phyloP scores from a whole-genome alignment of 2,113 vertebrate species.

The Stercorarius parasiticus region DNA sequence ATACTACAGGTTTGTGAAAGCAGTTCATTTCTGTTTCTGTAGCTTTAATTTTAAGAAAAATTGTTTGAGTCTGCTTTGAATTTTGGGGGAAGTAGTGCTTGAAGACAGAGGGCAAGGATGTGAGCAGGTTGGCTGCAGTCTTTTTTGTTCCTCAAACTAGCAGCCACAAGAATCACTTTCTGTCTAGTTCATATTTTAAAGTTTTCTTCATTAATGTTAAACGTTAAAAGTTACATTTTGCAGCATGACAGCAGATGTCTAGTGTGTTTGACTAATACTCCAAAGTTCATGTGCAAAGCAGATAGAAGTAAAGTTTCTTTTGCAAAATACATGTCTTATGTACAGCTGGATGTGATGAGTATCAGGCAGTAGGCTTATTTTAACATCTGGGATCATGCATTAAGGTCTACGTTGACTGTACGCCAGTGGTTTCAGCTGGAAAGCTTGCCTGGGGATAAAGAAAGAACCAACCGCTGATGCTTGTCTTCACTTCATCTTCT shows the following conservation, averaged over 20 bases:
- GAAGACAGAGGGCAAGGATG: not conserved
- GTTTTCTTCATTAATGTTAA: not conserved
- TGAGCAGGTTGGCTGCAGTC: not conserved
- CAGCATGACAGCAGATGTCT: not conserved
- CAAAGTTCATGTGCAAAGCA: not conserved
- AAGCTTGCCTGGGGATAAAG: not conserved
- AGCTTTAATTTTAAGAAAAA: not conserved
- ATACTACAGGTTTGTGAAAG: conserved; percentile 86
- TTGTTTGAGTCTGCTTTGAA: not conserved
- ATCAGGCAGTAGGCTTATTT: not conserved
- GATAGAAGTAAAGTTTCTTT: not conserved
- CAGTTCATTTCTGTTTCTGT: not conserved
- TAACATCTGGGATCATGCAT: not conserved
- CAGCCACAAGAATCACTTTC: not conserved
- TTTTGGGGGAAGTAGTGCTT: not conserved
- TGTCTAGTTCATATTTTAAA: not conserved
- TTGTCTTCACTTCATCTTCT: not conserved
- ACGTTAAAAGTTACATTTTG: not conserved
- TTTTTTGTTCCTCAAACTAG: not conserved
- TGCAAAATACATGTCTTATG: fast-evolving
- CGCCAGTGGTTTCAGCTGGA: not conserved
- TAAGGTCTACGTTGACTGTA: fast-evolving
- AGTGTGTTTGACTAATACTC: not conserved
- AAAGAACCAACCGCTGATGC: not conserved
- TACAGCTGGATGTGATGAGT: not conserved